Evolutionary conservation across 2,797 vertebrate species (phyloP).

Genomic region (Lepus oiostolus): DNA sequence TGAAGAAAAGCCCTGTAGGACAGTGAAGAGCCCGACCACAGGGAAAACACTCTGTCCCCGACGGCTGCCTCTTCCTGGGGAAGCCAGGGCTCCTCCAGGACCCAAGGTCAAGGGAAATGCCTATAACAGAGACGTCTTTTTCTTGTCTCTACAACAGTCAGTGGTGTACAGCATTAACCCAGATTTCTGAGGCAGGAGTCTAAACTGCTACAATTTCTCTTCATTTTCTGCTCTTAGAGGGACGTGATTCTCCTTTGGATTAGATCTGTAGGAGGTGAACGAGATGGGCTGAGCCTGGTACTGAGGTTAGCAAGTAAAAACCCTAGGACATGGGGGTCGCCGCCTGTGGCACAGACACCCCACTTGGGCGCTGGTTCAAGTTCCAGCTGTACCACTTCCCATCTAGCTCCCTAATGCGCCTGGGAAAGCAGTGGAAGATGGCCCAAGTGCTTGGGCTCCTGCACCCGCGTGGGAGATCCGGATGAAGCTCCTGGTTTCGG

Average conservation of each 20-base stretch:
- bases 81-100: not conserved
- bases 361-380: no score
- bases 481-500: no score
- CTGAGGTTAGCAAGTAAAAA: not conserved
- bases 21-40: not conserved
- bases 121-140: constrained; percentile 50
- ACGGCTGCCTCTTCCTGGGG: not conserved
- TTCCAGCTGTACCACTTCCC: no score
- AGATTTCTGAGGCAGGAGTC: not conserved
- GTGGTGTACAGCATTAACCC: not conserved
- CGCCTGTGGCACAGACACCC: no score
- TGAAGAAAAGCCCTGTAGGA: not conserved
- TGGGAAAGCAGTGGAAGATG: no score
- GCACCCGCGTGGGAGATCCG: no score
- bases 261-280: not conserved
- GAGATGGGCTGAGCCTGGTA: not conserved
- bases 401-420: no score
- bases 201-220: not conserved
- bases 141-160: constrained; percentile 14
- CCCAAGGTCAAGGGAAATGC: constrained; percentile 53
- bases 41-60: not conserved
- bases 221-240: not conserved
- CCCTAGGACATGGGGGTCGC: not conserved
- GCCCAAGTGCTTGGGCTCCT: no score
- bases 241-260: not conserved